A percentile compares a stretch with the other conserved stretches of the same genome.
Evolutionary conservation across 2,888 invertebrate species (phyloP).

Genomic region (Macrosoma leucophasiata): DNA sequence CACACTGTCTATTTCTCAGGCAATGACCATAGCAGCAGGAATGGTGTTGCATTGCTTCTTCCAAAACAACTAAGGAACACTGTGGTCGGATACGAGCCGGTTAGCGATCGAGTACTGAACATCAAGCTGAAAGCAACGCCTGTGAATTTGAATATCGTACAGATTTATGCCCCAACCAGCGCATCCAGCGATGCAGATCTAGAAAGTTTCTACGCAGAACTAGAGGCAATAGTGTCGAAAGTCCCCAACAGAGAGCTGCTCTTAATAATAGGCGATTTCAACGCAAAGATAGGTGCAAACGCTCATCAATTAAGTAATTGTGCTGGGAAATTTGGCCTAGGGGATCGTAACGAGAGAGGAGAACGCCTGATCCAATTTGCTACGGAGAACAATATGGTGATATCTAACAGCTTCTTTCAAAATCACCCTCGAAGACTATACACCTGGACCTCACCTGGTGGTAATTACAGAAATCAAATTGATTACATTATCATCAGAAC

Average conservation of each 20-base stretch:
- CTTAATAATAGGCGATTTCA: conserved; percentile 20
- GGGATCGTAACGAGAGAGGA: conserved; percentile 12
- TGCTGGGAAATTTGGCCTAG: conserved; percentile 9
- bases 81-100: conserved; percentile 14
- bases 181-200: conserved; percentile 6
- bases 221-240: conserved; percentile 11
- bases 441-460: conserved; percentile 13
- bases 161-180: conserved; percentile 17
- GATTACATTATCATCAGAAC: conserved; percentile 13
- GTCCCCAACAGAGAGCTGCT: conserved; percentile 20
- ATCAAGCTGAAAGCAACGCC: conserved; percentile 16
- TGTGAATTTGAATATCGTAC: conserved; percentile 9
- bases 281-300: conserved; percentile 14
- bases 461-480: conserved; percentile 12
- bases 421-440: conserved; percentile 15
- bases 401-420: conserved; percentile 13
- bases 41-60: conserved; percentile 14
- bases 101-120: conserved; percentile 14
- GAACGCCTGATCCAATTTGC: conserved; percentile 11
- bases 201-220: conserved; percentile 11
- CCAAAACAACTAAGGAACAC: conserved; percentile 7
- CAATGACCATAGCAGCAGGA: conserved; percentile 10
- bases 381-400: conserved; percentile 6
- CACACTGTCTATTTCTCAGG: conserved; percentile 16
- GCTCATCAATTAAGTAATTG: conserved; percentile 2